A percentile compares a stretch with the other conserved stretches of the same genome.
Conservation (phyloP, 23 tunicate genomes). For the Trididemnum miniatum region DNA sequence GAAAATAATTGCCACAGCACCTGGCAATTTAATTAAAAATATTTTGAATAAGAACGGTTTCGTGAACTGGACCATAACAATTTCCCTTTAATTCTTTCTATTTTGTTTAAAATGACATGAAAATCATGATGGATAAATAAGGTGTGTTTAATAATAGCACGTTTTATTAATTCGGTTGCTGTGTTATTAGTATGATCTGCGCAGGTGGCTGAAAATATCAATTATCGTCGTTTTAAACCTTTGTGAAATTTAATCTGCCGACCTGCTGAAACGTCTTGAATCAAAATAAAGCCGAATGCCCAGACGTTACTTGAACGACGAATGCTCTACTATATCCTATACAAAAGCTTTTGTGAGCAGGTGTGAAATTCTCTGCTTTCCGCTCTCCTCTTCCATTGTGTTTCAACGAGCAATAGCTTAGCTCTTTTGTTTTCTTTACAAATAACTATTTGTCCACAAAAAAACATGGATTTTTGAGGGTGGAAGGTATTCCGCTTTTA, state of each 20-base stretch:
- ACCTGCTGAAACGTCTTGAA: background rate
- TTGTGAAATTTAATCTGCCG: constrained; percentile 14
- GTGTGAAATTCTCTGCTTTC: constrained; percentile 7
- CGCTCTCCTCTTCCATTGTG: background rate
- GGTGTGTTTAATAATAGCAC: constrained; percentile 4
- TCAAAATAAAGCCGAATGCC: background rate
- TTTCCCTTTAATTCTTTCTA: too few relatives aligned
- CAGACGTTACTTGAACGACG: background rate
- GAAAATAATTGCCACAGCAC: too few relatives aligned
- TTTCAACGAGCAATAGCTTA: background rate
- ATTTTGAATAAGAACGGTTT: too few relatives aligned
- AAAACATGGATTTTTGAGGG: too few relatives aligned
- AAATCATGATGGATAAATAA: too few relatives aligned
- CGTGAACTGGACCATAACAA: too few relatives aligned
- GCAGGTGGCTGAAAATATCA: constrained; percentile 15
- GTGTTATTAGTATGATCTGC: background rate
- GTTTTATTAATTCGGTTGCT: background rate
- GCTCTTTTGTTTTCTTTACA: background rate
- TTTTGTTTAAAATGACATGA: too few relatives aligned
- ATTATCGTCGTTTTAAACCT: constrained; percentile 4
- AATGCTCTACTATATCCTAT: background rate
- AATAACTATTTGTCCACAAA: background rate
- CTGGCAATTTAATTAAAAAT: too few relatives aligned
- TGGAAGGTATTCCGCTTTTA: too few relatives aligned
- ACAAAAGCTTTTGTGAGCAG: background rate